Percentiles rank a stretch among this genome's conserved stretches.
Evolutionary conservation across 2,888 invertebrate genomes (phyloP).

Genomic region (Plebejus anna): DNA sequence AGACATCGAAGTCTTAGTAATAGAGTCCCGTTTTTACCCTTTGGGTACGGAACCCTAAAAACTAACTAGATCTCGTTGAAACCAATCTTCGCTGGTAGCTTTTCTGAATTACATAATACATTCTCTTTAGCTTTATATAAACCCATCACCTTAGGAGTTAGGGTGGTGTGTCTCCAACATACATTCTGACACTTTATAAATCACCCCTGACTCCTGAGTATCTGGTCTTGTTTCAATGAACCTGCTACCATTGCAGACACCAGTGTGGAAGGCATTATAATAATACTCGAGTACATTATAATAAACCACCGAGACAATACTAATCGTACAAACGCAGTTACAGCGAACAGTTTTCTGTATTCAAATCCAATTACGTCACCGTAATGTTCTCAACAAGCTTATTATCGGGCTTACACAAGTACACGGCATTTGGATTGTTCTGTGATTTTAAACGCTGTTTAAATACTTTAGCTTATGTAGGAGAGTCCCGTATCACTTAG

Average conservation of each 20-base stretch:
- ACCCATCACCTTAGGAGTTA: no score
- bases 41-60: no score
- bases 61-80: no score
- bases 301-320: background rate
- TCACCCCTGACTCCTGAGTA: no score
- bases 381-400: conserved; percentile 16
- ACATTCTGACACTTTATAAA: no score
- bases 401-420: conserved; percentile 21
- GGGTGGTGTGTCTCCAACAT: no score
- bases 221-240: background rate
- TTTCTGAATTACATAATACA: no score
- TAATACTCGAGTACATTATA: background rate
- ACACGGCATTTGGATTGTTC: background rate
- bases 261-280: background rate
- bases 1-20: no score
- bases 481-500: background rate
- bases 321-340: background rate
- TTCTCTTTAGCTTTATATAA: no score
- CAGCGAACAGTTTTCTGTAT: conserved; percentile 10
- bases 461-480: background rate
- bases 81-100: no score
- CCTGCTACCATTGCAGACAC: background rate
- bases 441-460: conserved; percentile 12
- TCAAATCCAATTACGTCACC: conserved; percentile 23
- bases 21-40: no score